Conservation (phyloP, 2,888 invertebrate genomes). For the Epirrhoe tristata region DNA sequence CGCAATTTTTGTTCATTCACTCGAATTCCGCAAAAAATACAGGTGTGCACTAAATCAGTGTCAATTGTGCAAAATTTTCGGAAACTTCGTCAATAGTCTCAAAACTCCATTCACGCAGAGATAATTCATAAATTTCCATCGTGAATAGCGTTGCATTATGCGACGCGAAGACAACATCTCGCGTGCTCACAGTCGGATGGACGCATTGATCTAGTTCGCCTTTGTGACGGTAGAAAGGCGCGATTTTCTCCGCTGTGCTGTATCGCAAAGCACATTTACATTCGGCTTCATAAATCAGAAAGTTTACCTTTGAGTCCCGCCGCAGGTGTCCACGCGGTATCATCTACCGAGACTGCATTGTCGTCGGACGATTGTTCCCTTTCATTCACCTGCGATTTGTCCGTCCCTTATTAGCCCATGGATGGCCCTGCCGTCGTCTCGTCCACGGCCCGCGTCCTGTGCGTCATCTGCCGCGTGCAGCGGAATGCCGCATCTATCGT, state of each 20-base stretch:
- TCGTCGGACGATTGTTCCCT: conserved; percentile 57
- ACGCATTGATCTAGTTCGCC: conserved; percentile 63
- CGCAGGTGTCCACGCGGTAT: conserved; percentile 70
- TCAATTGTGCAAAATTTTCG: conserved; percentile 60
- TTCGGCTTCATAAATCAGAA: conserved; percentile 71
- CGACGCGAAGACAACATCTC: conserved; percentile 59
- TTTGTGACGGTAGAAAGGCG: conserved; percentile 65
- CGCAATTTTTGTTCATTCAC: conserved; percentile 6
- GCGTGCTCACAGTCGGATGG: conserved; percentile 60
- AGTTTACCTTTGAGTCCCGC: conserved; percentile 55
- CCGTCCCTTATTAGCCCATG: conserved; percentile 67
- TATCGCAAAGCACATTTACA: conserved; percentile 59
- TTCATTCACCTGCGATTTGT: conserved; percentile 71
- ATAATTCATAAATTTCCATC: conserved; percentile 51
- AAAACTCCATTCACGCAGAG: conserved; percentile 53
- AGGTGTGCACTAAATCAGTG: conserved; percentile 49
- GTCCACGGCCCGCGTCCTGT: conserved; percentile 55
- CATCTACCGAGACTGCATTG: conserved; percentile 62
- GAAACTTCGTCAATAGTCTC: conserved; percentile 50
- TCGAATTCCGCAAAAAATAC: conserved; percentile 30
- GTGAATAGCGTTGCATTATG: conserved; percentile 52
- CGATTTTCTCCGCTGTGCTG: conserved; percentile 71
- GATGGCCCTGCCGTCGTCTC: conserved; percentile 52
- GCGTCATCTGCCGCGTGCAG: conserved; percentile 48
- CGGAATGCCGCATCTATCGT: conserved; percentile 45